Conservation (phyloP, 2,113 vertebrate species). For the Zapornia atra region DNA sequence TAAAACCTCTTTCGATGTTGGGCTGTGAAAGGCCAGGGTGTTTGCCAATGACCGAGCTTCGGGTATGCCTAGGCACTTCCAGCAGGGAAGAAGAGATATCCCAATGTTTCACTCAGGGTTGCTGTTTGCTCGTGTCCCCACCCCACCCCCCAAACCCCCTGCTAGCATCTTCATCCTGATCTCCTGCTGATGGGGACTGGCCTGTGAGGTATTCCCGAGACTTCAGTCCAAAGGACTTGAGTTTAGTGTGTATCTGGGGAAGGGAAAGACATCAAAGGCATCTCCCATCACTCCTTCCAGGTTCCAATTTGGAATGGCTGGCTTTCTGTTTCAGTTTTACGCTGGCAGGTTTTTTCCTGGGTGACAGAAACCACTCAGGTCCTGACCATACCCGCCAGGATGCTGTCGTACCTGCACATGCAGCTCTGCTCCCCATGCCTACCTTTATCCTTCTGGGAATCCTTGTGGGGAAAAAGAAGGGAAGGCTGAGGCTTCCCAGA, state of each 20-base stretch:
- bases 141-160: no score
- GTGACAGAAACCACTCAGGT: not conserved
- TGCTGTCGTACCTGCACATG: not conserved
- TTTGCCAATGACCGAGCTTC: fast-evolving
- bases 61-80: not conserved
- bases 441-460: not conserved
- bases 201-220: not conserved
- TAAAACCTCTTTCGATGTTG: not conserved
- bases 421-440: not conserved
- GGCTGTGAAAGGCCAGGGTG: not conserved
- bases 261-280: not conserved
- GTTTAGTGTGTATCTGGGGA: not conserved
- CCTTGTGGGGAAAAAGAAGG: not conserved
- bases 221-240: not conserved
- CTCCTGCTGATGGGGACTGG: not conserved
- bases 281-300: not conserved
- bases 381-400: not conserved
- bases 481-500: not conserved
- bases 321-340: not conserved
- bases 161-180: not conserved
- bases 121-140: not conserved
- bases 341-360: not conserved
- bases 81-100: not conserved
- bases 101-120: not conserved
- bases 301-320: not conserved